These are phyloP conservation scores for Rhagium mordax DNA, from an alignment of 2,888 invertebrate species.

Conservation along the genomic window DNA sequence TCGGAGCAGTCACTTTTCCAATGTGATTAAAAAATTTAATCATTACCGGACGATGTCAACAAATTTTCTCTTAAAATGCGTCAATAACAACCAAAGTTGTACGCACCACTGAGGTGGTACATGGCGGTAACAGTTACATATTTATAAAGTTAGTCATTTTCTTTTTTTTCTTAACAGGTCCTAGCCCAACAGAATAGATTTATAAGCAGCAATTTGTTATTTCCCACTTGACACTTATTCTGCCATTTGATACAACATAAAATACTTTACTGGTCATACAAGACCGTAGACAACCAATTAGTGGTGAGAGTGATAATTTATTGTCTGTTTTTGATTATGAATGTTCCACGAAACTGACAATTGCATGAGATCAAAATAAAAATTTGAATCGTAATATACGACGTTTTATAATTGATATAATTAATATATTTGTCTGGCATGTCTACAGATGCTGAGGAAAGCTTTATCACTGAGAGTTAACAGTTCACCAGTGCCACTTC, in stretches of 20 bases:
- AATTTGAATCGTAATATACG: background rate
- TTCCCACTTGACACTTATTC: background rate
- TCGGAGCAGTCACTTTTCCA: no score
- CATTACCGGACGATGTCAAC: no score
- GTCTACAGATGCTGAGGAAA: background rate
- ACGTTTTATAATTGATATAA: background rate
- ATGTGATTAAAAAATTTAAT: no score
- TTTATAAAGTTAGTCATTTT: no score
- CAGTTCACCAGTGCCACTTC: background rate
- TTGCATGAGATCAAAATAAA: background rate
- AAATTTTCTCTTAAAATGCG: no score
- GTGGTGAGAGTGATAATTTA: background rate
- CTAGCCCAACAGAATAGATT: background rate
- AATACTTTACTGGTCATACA: background rate
- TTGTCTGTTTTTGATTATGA: background rate
- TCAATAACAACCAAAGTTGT: no score
- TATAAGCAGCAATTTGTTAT: background rate
- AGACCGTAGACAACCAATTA: background rate
- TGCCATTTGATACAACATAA: background rate
- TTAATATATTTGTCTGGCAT: background rate
- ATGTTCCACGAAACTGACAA: background rate
- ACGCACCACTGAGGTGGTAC: no score
- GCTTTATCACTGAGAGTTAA: background rate
- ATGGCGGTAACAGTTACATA: no score
- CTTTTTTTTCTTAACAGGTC: background rate